Evolutionary conservation across 92 coral and sea anemone species (phyloP), one percentile per base, ranked within the genome.

Genomic region (Muricea muricata): DNA sequence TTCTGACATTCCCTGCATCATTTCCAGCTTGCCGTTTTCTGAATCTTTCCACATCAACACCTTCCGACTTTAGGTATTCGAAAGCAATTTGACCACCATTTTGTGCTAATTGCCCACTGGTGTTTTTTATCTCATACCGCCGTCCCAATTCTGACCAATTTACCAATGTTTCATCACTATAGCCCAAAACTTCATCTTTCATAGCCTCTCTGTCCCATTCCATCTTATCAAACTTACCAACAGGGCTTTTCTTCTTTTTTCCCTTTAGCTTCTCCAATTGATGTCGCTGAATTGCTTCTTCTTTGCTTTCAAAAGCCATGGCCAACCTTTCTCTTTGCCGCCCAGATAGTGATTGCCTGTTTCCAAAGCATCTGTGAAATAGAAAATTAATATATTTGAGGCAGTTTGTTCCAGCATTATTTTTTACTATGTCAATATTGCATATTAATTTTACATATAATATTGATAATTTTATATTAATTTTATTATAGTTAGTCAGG

Each of bases 311-410:
- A 65, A 60, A 80, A 6, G 47, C 34, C 34, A 65, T 28, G 15
- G 80, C 80, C 20, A 80, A 42, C 15, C 65, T 39, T 9, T 80
- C 79, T n/a, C 85, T 48, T 80, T 80, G 85, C 18, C 85, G 31
- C 7, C 57, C 79, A 25, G 77, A 50, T 25, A 52, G 40, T 37
- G 85, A 80, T 65, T 60, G 85, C 26, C 85, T 4, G 30, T 66
- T 41, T 15, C 85, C 79, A 35, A 80, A 52, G 47, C 85, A 80
- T 50, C 70, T 4, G 15, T 18, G 15, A 5, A 55, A 18, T 18
- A n/a, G n/a, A n/a, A n/a, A n/a, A n/a, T 55, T 4, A 4, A 55
- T 55, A 4, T 37, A 4, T 4, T 37, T 37, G 9, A 4, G n/a
- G n/a, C n/a, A n/a, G n/a, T n/a, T 9, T 4, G 5, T 37, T 4